These are phyloP conservation scores for Globodera ellingtonae DNA, from an alignment of 1,140 invertebrate genomes.

Conservation along the genomic window DNA sequence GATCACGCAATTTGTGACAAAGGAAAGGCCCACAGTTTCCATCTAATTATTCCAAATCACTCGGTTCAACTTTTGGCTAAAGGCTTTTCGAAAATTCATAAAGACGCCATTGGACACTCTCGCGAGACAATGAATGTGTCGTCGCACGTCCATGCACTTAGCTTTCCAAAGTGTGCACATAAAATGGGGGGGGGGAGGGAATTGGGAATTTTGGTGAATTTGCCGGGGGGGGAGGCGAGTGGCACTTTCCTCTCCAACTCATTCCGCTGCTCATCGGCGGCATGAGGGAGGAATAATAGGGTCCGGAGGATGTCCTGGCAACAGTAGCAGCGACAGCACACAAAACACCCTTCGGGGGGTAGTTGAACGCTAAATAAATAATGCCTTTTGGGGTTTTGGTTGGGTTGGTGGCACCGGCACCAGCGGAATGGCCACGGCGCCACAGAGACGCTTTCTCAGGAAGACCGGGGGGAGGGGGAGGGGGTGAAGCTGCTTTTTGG, in stretches of 20 bases:
- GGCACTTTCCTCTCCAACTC: not conserved
- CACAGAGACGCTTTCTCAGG: not conserved
- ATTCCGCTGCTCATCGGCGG: not conserved
- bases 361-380: conserved; percentile 8
- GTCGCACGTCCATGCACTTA: no score
- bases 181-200: not conserved
- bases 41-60: no score
- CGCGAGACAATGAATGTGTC: no score
- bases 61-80: no score
- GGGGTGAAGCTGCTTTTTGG: not conserved
- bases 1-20: no score
- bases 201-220: conserved; percentile 1
- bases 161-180: no score
- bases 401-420: no score
- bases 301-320: conserved; percentile 6
- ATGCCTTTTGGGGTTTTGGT: not conserved
- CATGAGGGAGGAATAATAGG: not conserved
- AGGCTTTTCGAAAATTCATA: no score
- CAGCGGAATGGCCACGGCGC: not conserved
- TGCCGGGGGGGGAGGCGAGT: not conserved
- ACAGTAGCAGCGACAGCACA: not conserved
- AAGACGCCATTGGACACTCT: no score
- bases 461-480: not conserved
- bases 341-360: not conserved
- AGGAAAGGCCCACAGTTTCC: no score